phyloP scores from a whole-genome alignment of 2,797 vertebrate genomes.

The Pangasius sanitwongsei region DNA sequence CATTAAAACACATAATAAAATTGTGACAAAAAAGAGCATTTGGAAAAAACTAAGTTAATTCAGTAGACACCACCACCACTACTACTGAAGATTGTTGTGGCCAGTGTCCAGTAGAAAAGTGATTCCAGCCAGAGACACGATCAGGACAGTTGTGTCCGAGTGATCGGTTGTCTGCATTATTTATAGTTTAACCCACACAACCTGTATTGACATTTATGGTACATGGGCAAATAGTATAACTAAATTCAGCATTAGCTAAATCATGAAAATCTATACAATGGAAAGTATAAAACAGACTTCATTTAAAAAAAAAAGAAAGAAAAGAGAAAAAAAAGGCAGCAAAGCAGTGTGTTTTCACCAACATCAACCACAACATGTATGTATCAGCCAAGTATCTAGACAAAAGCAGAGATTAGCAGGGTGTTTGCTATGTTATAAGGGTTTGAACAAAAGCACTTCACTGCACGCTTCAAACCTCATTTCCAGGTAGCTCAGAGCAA shows the following conservation, averaged over 20 bases:
- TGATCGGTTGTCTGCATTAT: neutral
- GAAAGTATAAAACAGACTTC: neutral
- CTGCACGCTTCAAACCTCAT: neutral
- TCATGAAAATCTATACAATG: neutral
- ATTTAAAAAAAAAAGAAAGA: neutral
- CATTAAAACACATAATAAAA: neutral
- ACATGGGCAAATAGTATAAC: neutral
- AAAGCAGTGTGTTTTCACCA: neutral
- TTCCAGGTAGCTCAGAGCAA: neutral
- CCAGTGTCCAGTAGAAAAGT: neutral
- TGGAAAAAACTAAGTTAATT: neutral
- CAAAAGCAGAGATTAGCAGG: neutral
- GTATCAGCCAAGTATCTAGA: neutral
- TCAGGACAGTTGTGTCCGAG: neutral
- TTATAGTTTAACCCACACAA: neutral
- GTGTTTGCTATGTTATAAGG: too few relatives aligned
- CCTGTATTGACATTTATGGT: neutral
- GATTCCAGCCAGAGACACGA: neutral
- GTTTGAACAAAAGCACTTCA: constrained; percentile 1
- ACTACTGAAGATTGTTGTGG: neutral
- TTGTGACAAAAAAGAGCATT: neutral
- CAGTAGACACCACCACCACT: neutral
- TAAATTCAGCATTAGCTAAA: neutral
- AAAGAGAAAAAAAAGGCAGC: neutral
- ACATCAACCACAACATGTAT: neutral